Percentiles rank a stretch among this genome's conserved stretches.
Evolutionary conservation across 2,888 invertebrate species (phyloP).

Genomic region (Drosophila conformis): DNA sequence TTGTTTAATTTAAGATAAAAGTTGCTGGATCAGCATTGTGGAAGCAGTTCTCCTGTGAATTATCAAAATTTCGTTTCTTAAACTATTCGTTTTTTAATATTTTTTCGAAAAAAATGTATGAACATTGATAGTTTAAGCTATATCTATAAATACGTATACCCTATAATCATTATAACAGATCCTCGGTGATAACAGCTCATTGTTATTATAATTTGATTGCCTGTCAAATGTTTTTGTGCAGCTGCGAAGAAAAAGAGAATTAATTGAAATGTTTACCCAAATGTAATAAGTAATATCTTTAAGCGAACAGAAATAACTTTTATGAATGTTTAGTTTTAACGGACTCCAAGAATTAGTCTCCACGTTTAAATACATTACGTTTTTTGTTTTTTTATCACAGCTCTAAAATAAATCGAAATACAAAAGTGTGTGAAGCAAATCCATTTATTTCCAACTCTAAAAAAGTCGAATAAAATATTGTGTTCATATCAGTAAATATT

Average conservation of each 20-base stretch:
- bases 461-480: constrained; percentile 34
- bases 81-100: constrained; percentile 1
- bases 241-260: constrained; percentile 33
- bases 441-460: constrained; percentile 35
- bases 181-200: not conserved
- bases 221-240: constrained; percentile 11
- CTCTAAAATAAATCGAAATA: constrained; percentile 13
- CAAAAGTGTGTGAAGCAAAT: constrained; percentile 33
- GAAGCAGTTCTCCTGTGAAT: not conserved
- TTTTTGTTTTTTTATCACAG: constrained; percentile 3
- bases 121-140: not conserved
- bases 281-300: not conserved
- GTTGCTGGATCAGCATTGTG: constrained; percentile 18
- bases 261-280: constrained; percentile 5
- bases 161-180: constrained; percentile 3
- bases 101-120: constrained; percentile 13
- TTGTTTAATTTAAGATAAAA: constrained; percentile 25
- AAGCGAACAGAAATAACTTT: constrained; percentile 1
- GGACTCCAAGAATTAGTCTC: constrained; percentile 6
- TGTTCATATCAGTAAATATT: constrained; percentile 37
- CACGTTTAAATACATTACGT: not conserved
- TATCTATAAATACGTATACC: not conserved
- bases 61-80: not conserved
- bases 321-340: constrained; percentile 18
- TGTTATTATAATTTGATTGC: constrained; percentile 5